Evolutionary conservation across 2,888 invertebrate genomes (phyloP), one percentile per base, ranked within the genome.

Genomic region (Drosophila neoperkinsi): DNA sequence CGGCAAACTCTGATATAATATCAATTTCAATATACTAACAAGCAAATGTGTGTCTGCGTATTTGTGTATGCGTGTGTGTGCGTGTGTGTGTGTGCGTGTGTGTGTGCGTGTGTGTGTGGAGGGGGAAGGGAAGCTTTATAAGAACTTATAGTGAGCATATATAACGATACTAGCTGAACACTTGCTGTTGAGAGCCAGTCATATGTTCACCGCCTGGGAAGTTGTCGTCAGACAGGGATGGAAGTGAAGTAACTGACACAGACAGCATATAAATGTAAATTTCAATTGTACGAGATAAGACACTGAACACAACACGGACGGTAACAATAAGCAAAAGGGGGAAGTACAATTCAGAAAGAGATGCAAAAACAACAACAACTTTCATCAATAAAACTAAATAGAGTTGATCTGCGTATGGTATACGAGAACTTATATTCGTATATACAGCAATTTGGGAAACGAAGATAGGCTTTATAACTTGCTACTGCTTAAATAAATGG

Each of bases 21-120:
- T 85, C 85, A 86, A 85, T 85, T 85, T 85, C 85, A 85, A 86
- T 85, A 85, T 86, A 86, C 88, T 84, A 88, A 86, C 85, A 85
- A 86, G 72, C 82, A 84, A 79, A 85, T 85, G 86, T 85, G 63
- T 43, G 30, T 38, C 33, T 34, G 10, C 3, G 33, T 30, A 31
- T 50, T 9, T 51, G n/a, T 46, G 28, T 52, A 10, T 52, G 41
- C 28, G 49, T 10, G 30, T 60, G 51, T 64, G 49, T 38, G 55
- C 4, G 28, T 16, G 25, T 30, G 28, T 33, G n/a, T 10, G n/a
- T 10, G 13, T 34, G 36, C 18, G 41, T 58, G 41, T 59, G 50
- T 58, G 43, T 74, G 57, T 65, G 60, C 30, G 28, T 30, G 16
- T 83, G 81, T 81, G 67, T 34, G 30, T 28, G 33, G 11, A 9